Evolutionary conservation across 2,888 invertebrate species (phyloP).

Genomic region (Theretra japonica): DNA sequence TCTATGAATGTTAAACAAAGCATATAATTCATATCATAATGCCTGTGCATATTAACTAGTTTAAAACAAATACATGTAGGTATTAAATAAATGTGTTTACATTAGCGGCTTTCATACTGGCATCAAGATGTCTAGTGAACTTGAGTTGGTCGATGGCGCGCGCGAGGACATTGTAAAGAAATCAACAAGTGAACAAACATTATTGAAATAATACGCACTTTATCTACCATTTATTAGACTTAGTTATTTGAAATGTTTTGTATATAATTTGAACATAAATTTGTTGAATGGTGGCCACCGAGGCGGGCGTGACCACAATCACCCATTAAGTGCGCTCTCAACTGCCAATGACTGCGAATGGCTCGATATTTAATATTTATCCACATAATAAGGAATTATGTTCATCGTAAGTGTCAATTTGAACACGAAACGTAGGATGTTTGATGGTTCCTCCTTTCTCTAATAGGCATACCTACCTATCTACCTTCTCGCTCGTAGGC

Average conservation of each 20-base stretch:
- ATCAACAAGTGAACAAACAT: neutral
- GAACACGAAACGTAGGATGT: slow-evolving; percentile 38
- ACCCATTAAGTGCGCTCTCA: slow-evolving; percentile 51
- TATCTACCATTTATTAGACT: slow-evolving; percentile 54
- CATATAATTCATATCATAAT: neutral
- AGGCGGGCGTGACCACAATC: slow-evolving; percentile 46
- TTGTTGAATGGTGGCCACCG: slow-evolving; percentile 54
- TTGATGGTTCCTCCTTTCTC: slow-evolving; percentile 18
- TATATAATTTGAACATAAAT: slow-evolving; percentile 57
- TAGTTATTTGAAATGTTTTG: slow-evolving; percentile 46
- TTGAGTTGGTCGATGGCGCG: too few relatives aligned
- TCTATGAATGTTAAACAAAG: too few relatives aligned
- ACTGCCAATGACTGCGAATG: slow-evolving; percentile 59
- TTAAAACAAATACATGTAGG: neutral
- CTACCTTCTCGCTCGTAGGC: slow-evolving; percentile 1
- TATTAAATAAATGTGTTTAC: slow-evolving; percentile 19
- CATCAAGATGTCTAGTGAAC: slow-evolving; percentile 17
- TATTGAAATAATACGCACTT: slow-evolving; percentile 32
- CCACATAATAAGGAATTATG: slow-evolving; percentile 66
- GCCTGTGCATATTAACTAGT: neutral
- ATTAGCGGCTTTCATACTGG: neutral
- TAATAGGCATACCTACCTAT: neutral
- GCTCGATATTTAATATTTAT: slow-evolving; percentile 62
- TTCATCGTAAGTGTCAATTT: slow-evolving; percentile 58
- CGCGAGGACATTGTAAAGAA: slow-evolving; percentile 9